Conservation (phyloP, 2,888 invertebrate genomes). For the Calephelis perditalis region DNA sequence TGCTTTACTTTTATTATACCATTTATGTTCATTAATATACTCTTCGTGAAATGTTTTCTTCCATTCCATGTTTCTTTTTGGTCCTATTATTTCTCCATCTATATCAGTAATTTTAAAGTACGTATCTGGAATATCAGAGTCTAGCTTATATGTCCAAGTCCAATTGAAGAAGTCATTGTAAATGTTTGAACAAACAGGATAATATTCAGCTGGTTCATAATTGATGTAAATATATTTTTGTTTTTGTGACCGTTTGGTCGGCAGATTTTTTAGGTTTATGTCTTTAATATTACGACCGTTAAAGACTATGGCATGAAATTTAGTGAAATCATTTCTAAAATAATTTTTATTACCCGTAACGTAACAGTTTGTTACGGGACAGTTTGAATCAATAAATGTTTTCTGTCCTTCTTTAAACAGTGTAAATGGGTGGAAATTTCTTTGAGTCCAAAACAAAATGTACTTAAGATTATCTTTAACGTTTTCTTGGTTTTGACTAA, state of each 20-base stretch:
- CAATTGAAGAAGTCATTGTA: constrained; percentile 52
- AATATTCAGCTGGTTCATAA: constrained; percentile 49
- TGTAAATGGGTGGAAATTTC: constrained; percentile 40
- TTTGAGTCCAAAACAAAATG: constrained; percentile 47
- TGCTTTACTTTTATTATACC: constrained; percentile 34
- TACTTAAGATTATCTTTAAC: constrained; percentile 36
- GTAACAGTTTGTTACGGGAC: constrained; percentile 49
- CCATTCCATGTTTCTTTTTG: constrained; percentile 40
- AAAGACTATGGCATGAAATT: constrained; percentile 53
- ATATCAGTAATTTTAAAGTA: constrained; percentile 43
- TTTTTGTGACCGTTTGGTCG: constrained; percentile 38
- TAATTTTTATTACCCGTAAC: constrained; percentile 42
- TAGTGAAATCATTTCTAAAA: constrained; percentile 36
- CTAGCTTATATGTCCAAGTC: constrained; percentile 53
- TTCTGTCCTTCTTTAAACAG: constrained; percentile 39
- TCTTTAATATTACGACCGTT: constrained; percentile 43
- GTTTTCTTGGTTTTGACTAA: neutral
- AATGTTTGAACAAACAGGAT: constrained; percentile 36
- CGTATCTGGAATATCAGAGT: constrained; percentile 48
- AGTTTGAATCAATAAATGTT: constrained; percentile 42
- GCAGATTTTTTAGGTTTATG: constrained; percentile 29
- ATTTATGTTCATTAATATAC: constrained; percentile 30
- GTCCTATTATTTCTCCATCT: constrained; percentile 37
- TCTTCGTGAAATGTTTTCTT: constrained; percentile 32
- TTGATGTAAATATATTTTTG: constrained; percentile 56